A percentile compares a stretch with the other conserved stretches of the same genome.
These are phyloP conservation scores for Lasiommata megera DNA, from an alignment of 2,888 invertebrate species.

Conservation along the genomic window DNA sequence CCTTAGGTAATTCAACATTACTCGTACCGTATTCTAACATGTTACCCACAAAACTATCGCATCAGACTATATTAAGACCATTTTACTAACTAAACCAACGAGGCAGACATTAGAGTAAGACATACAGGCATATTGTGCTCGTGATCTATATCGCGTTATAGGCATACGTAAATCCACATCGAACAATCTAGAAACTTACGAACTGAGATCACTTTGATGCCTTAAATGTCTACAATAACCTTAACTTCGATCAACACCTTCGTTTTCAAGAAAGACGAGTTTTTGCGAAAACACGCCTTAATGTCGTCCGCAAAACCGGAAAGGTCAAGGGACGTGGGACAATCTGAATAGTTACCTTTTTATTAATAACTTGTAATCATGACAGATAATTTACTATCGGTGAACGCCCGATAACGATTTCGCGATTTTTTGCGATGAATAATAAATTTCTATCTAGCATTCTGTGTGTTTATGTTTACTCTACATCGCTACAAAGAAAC, in stretches of 20 bases:
- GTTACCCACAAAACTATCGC: no score
- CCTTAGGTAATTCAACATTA: no score
- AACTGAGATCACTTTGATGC: conserved; percentile 6
- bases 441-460: neutral
- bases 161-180: neutral
- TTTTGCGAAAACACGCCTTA: conserved; percentile 56
- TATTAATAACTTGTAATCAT: conserved; percentile 36
- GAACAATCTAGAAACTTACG: conserved; percentile 1
- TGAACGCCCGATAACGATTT: conserved; percentile 56
- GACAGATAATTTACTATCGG: conserved; percentile 45
- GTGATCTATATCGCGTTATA: no score
- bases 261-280: conserved; percentile 56
- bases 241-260: conserved; percentile 56
- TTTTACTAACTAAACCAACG: no score
- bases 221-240: conserved; percentile 35
- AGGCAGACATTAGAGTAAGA: no score
- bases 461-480: neutral
- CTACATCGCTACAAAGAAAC: no score
- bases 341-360: conserved; percentile 38
- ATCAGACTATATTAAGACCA: no score
- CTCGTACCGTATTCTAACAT: no score
- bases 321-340: conserved; percentile 42
- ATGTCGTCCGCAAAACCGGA: conserved; percentile 1
- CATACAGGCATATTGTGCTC: no score
- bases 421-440: conserved; percentile 6